Evolutionary conservation across 2,888 invertebrate genomes (phyloP), one percentile per base, ranked within the genome.

Genomic region (Leucania comma): DNA sequence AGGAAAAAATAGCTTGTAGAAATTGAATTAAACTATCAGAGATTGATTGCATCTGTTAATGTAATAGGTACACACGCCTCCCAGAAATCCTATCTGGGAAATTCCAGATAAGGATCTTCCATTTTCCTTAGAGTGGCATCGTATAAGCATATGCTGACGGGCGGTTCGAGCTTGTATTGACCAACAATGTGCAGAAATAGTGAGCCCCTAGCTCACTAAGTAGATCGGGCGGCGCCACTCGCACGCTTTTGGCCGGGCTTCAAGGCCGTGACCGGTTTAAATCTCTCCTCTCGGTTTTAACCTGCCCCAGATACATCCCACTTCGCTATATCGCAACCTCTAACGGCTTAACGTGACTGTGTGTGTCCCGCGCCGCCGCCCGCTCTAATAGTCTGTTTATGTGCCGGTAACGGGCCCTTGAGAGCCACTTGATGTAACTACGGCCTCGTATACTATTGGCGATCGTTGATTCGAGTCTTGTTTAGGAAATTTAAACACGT

Each of bases 211-310:
- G 62, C n/a, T 24, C 56, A 50, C 53, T 60, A 14, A 61, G 22
- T 46, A 59, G 59, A 51, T 22, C 46, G 59, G 56, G n/a, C 58
- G 63, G 76, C 76, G 69, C 68, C 70, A 22, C 56, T 46, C 53
- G 62, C 56, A 60, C 53, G 65, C 24, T 76, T 72, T 83, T 84
- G 85, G 86, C 83, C 63, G 58, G 32, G 65, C 24, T 72, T 86
- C 84, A 86, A 85, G 86, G 81, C 74, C 79, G 72, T 76, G 84
- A 82, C 83, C 84, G 82, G 71, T 77, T 80, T 80, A 79, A 81
- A 79, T 69, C 54, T 65, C 48, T 63, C 57, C 48, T 63, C 59
- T 56, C 63, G 67, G 68, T 74, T 77, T 75, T 71, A 75, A 73
- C 57, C 67, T 75, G 78, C 61, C 66, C 82, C 70, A 80, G 69